phyloP scores from a whole-genome alignment of 2,113 vertebrate genomes.

The Alces alces region DNA sequence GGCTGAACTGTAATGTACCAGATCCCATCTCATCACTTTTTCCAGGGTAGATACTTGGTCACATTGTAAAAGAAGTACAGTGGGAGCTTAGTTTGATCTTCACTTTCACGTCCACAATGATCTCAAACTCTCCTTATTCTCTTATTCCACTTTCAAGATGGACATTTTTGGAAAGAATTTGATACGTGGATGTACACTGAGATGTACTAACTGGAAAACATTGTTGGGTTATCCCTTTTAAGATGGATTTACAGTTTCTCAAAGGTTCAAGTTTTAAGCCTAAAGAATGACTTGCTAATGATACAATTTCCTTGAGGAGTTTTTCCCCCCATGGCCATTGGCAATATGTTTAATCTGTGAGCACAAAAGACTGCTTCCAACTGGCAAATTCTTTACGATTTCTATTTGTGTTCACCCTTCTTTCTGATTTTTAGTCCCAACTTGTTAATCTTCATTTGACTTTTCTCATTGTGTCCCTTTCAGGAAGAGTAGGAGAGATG shows the following conservation, averaged over 20 bases:
- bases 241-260: slow-evolving; percentile 38
- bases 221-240: slow-evolving; percentile 1
- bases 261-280: not conserved
- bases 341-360: slow-evolving; percentile 23
- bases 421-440: slow-evolving; percentile 27
- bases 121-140: slow-evolving; percentile 15
- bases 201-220: not conserved
- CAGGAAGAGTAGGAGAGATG: not conserved
- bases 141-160: not conserved
- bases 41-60: not conserved
- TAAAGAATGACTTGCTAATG: slow-evolving; percentile 28
- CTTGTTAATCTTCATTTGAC: slow-evolving; percentile 16
- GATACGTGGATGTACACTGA: not conserved
- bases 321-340: not conserved
- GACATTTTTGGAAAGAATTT: slow-evolving; percentile 13
- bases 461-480: not conserved
- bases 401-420: slow-evolving; percentile 6
- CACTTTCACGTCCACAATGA: slow-evolving; percentile 5
- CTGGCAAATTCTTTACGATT: not conserved
- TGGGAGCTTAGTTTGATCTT: slow-evolving; percentile 8
- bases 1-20: slow-evolving; percentile 15
- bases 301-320: not conserved
- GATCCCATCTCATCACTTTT: slow-evolving; percentile 48
- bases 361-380: slow-evolving; percentile 18
- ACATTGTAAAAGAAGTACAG: slow-evolving; percentile 38